Conservation (phyloP, 2,888 invertebrate genomes). For the Cephus nigrinus region DNA sequence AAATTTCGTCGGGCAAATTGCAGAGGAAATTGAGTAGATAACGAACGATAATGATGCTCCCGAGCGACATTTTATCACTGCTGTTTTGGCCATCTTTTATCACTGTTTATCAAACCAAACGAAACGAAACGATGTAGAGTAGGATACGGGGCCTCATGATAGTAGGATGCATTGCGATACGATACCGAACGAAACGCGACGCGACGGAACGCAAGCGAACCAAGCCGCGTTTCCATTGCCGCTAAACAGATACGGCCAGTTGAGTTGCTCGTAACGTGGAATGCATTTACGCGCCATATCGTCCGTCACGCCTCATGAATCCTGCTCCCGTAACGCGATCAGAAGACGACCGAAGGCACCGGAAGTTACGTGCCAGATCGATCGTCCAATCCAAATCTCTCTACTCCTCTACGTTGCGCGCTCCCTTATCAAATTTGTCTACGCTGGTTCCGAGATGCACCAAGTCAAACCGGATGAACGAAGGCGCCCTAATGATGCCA, state of each 20-base stretch:
- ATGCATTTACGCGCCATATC: slow-evolving; percentile 40
- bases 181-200: neutral
- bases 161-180: too few species aligned
- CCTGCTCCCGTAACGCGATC: slow-evolving; percentile 2
- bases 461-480: slow-evolving; percentile 21
- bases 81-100: neutral
- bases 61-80: too few species aligned
- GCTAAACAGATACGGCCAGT: slow-evolving; percentile 44
- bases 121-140: too few species aligned
- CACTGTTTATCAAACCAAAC: neutral
- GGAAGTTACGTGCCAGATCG: too few species aligned
- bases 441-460: too few species aligned
- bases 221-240: slow-evolving; percentile 36
- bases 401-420: too few species aligned
- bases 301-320: slow-evolving; percentile 40
- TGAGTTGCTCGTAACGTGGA: slow-evolving; percentile 40
- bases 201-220: neutral
- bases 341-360: too few species aligned
- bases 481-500: slow-evolving; percentile 59
- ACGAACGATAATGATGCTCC: too few species aligned
- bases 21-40: too few species aligned
- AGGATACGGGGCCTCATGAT: too few species aligned
- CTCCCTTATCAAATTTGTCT: too few species aligned
- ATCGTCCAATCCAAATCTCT: too few species aligned
- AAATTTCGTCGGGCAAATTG: neutral